phyloP scores from a whole-genome alignment of 2,797 vertebrate species.

The Malacoraja senta region DNA sequence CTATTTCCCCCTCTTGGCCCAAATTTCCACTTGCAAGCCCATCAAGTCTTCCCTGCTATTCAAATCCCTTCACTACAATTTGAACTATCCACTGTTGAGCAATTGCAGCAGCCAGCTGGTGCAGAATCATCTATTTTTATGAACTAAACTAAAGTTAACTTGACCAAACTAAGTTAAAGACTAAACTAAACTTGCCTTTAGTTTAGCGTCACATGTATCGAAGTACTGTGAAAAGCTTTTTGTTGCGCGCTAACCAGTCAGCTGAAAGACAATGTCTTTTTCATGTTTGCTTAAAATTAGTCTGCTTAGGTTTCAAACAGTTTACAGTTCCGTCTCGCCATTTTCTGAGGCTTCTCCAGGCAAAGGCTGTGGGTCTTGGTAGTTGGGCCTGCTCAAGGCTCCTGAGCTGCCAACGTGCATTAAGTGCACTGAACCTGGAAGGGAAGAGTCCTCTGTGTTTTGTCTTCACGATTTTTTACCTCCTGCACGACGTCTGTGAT shows the following conservation, averaged over 20 bases:
- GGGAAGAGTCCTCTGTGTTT: background rate
- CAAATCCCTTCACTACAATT: background rate
- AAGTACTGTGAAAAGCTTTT: no score
- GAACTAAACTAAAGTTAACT: no score
- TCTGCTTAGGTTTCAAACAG: background rate
- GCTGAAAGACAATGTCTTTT: no score
- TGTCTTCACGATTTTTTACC: background rate
- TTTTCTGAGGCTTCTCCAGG: background rate
- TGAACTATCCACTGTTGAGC: background rate
- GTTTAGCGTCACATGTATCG: no score
- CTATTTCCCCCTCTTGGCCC: no score
- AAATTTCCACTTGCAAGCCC: no score
- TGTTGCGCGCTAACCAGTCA: no score
- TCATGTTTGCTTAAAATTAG: no score
- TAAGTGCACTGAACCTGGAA: background rate
- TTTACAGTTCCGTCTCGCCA: background rate
- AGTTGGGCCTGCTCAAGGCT: background rate
- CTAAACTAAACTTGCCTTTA: background rate
- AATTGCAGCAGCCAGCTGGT: background rate
- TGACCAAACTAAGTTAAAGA: no score
- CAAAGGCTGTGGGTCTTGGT: background rate
- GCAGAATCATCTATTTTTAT: background rate
- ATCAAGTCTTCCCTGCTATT: background rate
- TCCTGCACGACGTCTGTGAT: background rate
- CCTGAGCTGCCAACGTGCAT: background rate